Evolutionary conservation across 2,797 vertebrate species (phyloP).

Genomic region (Melanotaenia boesemani): DNA sequence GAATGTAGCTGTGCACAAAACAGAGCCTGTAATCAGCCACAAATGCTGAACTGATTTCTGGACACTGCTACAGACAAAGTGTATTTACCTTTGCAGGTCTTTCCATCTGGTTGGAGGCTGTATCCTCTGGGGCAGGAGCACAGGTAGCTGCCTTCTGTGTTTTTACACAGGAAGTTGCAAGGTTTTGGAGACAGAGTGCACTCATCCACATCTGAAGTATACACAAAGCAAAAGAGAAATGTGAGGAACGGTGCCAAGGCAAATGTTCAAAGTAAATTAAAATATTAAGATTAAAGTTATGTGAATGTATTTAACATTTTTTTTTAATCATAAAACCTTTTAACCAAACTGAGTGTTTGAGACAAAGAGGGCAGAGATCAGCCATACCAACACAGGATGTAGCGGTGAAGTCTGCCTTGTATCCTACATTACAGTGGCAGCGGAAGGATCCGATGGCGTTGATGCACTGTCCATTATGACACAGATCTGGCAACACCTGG

Average conservation of each 20-base stretch:
- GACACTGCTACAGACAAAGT: not conserved
- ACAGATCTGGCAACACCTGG: conserved; percentile 88
- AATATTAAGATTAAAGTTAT: not conserved
- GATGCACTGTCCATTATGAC: conserved; percentile 91
- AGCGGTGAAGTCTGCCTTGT: conserved; percentile 85
- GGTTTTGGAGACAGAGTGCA: conserved; percentile 91
- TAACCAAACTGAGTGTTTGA: not conserved
- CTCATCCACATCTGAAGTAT: conserved; percentile 89
- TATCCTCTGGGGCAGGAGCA: conserved; percentile 95
- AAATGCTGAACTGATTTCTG: not conserved
- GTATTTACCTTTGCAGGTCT: conserved; percentile 92
- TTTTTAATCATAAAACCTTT: not conserved
- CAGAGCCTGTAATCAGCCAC: not conserved
- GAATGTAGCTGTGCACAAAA: not conserved
- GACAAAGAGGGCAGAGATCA: not conserved
- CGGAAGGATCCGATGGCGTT: conserved; percentile 93
- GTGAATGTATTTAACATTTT: not conserved
- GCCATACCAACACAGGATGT: conserved; percentile 89
- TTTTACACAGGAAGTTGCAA: conserved; percentile 96
- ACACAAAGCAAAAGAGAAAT: not conserved
- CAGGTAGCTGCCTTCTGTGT: conserved; percentile 94
- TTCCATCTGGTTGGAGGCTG: conserved; percentile 90
- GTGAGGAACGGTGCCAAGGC: not conserved
- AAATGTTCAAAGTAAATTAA: not conserved
- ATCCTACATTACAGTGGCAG: conserved; percentile 91